Evolutionary conservation across 2,113 vertebrate genomes (phyloP), one percentile per base, ranked within the genome.

Genomic region (Odontophorus gujanensis): DNA sequence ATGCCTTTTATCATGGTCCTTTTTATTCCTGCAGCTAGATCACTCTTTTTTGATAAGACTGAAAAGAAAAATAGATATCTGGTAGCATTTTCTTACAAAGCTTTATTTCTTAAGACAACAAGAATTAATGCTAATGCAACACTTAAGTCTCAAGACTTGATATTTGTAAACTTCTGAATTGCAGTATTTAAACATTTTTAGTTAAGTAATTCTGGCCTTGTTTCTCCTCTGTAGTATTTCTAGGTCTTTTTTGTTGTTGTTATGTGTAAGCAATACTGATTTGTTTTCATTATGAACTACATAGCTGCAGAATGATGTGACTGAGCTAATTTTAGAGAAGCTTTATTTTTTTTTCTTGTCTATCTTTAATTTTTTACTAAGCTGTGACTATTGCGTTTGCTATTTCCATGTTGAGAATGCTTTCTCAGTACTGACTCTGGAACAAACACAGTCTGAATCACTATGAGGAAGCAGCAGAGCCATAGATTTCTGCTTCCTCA

Each of bases 311-410:
- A 89, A 74, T 69, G 48, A 72, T 62, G 30, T 47, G 36, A 7
- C 50, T 72, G 43, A 58, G 40, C 86, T 66, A 38, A 42, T 81
- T 91, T 90, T 77, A 36, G 16, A 85, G 20, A 53, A 55, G 34
- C 51, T 85, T 88, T 42, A 78, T 28, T 73, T 95, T 91, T 80
- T 82, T 82, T 89, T 88, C 66, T 78, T 42, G 12, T 62, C 69
- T 45, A 20, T 58, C 40, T 79, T 65, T 26, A 85, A 48, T 8
- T 73, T 88, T 93, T 78, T 51, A 69, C 87, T 48, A 89, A 67
- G 57, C 40, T 24, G 6, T 79, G 57, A 34, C 57, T 91, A 66
- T 78, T 91, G 75, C 32, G 62, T 83, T 93, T 75, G 66, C 36
- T 89, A 48, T 55, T 85, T 28, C 91, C 11, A 7, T 57, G 42